Evolutionary conservation across 2,113 vertebrate species (phyloP), one percentile per base, ranked within the genome.

Genomic region (Hippopotamus amphibius): DNA sequence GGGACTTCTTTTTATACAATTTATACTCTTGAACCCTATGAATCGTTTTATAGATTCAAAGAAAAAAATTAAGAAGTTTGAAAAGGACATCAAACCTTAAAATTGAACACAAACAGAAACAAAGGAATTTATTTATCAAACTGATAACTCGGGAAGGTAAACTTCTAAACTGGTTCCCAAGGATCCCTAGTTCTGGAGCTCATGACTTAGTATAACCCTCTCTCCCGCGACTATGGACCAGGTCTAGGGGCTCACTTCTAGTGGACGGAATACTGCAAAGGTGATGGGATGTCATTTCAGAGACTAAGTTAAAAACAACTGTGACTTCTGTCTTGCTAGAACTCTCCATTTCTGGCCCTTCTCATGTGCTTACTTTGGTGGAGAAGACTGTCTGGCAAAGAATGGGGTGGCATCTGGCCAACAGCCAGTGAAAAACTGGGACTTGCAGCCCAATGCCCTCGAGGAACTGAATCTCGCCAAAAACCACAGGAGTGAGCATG

Each of bases 101-200:
- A 68, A 86, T 0, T 16, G 19, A 69, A 82, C 14, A 46, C 48
- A 21, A 37, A 37, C 0, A 80, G 88, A 74, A 94, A 80, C 30
- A 53, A 59, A 59, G 26, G 30, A 71, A 24, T n/a, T 33, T 53
- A 6, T 2, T 2, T 2, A 16, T 28, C 71, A 43, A 1, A 8
- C 5, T n/a, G 48, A 12, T 24, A 53, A 28, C 65, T 21, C 10
- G 7, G 37, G 6, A 4, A 17, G 66, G 74, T 69, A 76, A 69
- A 26, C 11, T 26, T 22, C 41, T 21, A n/a, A 72, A 37, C 12
- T 37, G 81, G 17, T 7, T 55, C 86, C 43, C 53, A 14, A 4
- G 2, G 19, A 30, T 0, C 0, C 30, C 8, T 11, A 8, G 4
- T 11, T 41, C 9, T 7, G 50, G 6, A 1, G 5, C n/a, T 26